Evolutionary conservation across 2,888 invertebrate species (phyloP), one percentile per base, ranked within the genome.

Genomic region (Creontiades dilutus): DNA sequence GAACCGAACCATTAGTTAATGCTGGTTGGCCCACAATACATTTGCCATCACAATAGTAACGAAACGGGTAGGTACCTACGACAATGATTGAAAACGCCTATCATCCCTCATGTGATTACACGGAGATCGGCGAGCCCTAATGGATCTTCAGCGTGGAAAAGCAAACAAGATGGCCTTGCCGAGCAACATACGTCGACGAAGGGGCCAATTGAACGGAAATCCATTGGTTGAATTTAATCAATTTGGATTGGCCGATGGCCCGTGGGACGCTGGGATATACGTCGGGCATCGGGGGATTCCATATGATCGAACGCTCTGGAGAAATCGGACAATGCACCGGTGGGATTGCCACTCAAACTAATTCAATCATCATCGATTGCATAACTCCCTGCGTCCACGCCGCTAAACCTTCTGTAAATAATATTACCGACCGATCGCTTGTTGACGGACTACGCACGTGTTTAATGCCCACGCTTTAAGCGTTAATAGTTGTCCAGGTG

Each of bases 1-100:
- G 57, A 57, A 57, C 57, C 57, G 57, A 57, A 57, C 57, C 57
- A 57, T 57, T 57, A 57, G 57, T 57, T 57, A 57, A 57, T 57
- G 57, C n/a, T 16, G 57, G 57, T 57, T 57, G n/a, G n/a, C n/a
- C n/a, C n/a, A 57, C 57, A 57, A 57, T 57, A 57, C 57, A 16
- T n/a, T n/a, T n/a, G 16, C 57, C n/a, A 57, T 57, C 57, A 57
- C 57, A 16, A n/a, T 57, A 57, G 57, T n/a, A 57, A 57, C 57
- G 19, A 57, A 16, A 57, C 57, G 57, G 55, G 0, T 16, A 37
- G 37, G 37, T 37, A 37, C 37, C 37, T 37, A 57, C n/a, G 57
- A 57, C 57, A 57, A 57, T 57, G 57, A 57, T 57, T n/a, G 57
- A 57, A 57, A 57, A 14, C 37, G 7, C 57, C 57, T 5, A 57